A percentile compares a stretch with the other conserved stretches of the same genome.
Evolutionary conservation across 2,888 invertebrate species (phyloP).

Genomic region (Andrena fulva): DNA sequence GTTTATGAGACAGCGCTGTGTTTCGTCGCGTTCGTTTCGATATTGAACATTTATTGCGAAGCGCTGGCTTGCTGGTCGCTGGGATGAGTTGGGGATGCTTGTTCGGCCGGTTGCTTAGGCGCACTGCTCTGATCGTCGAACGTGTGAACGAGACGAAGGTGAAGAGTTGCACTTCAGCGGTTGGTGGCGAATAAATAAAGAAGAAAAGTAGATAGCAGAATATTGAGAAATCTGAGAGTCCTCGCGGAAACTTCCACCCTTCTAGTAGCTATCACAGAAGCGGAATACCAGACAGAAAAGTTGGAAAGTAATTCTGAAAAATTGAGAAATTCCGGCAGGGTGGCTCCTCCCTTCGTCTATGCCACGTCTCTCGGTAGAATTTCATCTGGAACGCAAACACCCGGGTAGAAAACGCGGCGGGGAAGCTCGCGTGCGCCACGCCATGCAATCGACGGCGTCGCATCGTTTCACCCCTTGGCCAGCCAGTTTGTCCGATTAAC

Average conservation of each 20-base stretch:
- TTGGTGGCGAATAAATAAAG: too few relatives aligned
- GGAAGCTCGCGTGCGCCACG: background rate
- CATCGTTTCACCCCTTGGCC: constrained; percentile 11
- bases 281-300: background rate
- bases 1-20: constrained; percentile 54
- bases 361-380: background rate
- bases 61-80: background rate
- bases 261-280: background rate
- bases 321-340: constrained; percentile 7
- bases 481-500: constrained; percentile 9
- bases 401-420: background rate
- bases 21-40: constrained; percentile 17
- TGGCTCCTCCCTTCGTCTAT: background rate
- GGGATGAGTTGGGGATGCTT: background rate
- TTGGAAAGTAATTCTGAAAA: background rate
- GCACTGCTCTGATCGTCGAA: too few relatives aligned
- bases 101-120: too few relatives aligned
- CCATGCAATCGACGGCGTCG: constrained; percentile 19
- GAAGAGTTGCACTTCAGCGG: too few relatives aligned
- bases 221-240: too few relatives aligned
- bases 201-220: too few relatives aligned
- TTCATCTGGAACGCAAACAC: constrained; percentile 16
- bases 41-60: constrained; percentile 44
- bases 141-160: too few relatives aligned
- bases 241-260: too few relatives aligned